phyloP scores from a whole-genome alignment of 1,140 invertebrate species.

The Cyclargus thomasi region DNA sequence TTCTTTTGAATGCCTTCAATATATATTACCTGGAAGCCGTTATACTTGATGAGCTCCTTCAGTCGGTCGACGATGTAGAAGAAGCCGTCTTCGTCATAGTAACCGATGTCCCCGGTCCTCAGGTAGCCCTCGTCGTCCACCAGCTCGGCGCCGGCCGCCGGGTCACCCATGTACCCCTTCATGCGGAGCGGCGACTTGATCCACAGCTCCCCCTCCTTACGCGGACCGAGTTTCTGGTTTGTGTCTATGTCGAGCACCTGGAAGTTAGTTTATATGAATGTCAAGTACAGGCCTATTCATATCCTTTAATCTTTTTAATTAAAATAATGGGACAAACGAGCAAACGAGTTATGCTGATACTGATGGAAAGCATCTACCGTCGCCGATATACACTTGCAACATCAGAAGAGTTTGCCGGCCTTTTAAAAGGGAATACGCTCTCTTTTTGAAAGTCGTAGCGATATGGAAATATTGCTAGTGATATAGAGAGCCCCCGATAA shows the following conservation, averaged over 20 bases:
- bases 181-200: constrained; percentile 81
- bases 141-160: constrained; percentile 78
- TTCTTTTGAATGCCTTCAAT: background rate
- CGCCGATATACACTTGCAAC: no score
- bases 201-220: constrained; percentile 81
- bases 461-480: no score
- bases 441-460: no score
- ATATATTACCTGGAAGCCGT: constrained; percentile 81
- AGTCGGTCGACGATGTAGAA: constrained; percentile 85
- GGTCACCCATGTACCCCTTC: constrained; percentile 82
- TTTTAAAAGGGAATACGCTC: no score
- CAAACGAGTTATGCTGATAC: no score
- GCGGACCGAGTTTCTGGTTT: constrained; percentile 76
- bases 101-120: constrained; percentile 88
- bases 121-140: constrained; percentile 85
- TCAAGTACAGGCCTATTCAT: no score
- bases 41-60: constrained; percentile 90
- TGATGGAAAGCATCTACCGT: no score
- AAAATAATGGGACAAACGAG: no score
- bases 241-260: constrained; percentile 79
- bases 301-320: no score
- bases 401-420: no score
- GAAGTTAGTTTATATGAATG: constrained; percentile 10
- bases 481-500: no score
- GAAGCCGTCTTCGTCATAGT: constrained; percentile 81